Evolutionary conservation across 2,797 vertebrate species (phyloP).

Genomic region (Schizothorax lantsangensis): DNA sequence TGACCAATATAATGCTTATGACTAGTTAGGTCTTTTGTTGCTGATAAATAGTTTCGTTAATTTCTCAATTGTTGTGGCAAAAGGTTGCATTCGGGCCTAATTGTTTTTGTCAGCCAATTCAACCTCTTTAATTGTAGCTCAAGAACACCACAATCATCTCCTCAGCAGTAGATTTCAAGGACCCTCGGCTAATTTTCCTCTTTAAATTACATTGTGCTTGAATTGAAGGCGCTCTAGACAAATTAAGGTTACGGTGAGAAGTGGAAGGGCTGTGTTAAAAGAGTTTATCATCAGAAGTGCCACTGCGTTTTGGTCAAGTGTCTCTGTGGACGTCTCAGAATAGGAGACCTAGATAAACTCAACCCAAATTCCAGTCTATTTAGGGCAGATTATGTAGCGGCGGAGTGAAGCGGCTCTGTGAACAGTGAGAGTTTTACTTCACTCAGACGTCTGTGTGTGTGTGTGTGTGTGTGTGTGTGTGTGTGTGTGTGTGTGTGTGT

Average conservation of each 20-base stretch:
- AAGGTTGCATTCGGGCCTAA: background rate
- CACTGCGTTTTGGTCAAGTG: conserved; percentile 21
- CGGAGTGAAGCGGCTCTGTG: conserved; percentile 39
- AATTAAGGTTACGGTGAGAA: conserved; percentile 16
- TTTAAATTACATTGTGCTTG: background rate
- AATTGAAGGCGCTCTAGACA: background rate
- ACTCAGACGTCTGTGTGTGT: background rate
- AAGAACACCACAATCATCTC: background rate
- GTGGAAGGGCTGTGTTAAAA: conserved; percentile 30
- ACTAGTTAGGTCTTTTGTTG: background rate
- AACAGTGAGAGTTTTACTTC: conserved; percentile 39
- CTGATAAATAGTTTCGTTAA: background rate
- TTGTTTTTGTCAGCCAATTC: background rate
- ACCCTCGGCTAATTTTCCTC: background rate
- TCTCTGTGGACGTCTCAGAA: conserved; percentile 59
- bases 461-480: background rate
- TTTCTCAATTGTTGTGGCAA: background rate
- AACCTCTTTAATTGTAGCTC: background rate
- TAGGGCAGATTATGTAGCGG: conserved; percentile 48
- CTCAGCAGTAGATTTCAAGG: background rate
- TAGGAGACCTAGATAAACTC: conserved; percentile 67
- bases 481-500: background rate
- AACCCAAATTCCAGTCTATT: conserved; percentile 63
- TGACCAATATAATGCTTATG: background rate
- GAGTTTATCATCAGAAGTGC: conserved; percentile 29